phyloP scores from a whole-genome alignment of 2,888 invertebrate species.

The Gymnoscelis rufifasciata region DNA sequence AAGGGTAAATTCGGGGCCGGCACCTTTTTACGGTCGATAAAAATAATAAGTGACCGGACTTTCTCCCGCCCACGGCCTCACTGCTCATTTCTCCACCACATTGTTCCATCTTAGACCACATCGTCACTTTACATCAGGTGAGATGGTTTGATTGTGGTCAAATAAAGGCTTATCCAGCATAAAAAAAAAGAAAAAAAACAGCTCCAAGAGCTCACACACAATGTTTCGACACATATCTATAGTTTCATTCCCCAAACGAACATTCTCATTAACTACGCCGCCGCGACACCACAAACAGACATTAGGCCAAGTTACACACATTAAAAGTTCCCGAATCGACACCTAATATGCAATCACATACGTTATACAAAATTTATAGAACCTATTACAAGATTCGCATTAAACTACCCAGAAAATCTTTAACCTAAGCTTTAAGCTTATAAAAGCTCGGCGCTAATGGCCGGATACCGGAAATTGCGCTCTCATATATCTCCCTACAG shows the following conservation, averaged over 20 bases:
- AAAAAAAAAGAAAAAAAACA: no score
- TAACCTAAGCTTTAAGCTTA: conserved; percentile 82
- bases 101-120: no score
- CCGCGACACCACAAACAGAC: conserved; percentile 54
- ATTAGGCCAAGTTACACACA: conserved; percentile 77
- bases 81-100: conserved; percentile 74
- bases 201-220: no score
- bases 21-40: conserved; percentile 76
- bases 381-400: conserved; percentile 80
- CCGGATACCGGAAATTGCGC: conserved; percentile 94
- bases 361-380: conserved; percentile 78
- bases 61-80: conserved; percentile 54
- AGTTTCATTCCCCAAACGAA: conserved; percentile 27
- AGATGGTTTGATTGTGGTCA: no score
- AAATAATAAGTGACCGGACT: conserved; percentile 67
- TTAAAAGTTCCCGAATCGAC: conserved; percentile 76
- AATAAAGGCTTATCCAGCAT: no score
- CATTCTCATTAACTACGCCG: conserved; percentile 34
- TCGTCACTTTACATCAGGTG: no score
- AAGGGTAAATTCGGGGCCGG: conserved; percentile 63
- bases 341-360: conserved; percentile 79
- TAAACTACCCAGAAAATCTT: conserved; percentile 80
- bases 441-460: conserved; percentile 86
- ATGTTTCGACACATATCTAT: conserved; percentile 17
- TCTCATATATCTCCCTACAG: conserved; percentile 93